Evolutionary conservation across 2,113 vertebrate species (phyloP).

Genomic region (Tragulus kanchil): DNA sequence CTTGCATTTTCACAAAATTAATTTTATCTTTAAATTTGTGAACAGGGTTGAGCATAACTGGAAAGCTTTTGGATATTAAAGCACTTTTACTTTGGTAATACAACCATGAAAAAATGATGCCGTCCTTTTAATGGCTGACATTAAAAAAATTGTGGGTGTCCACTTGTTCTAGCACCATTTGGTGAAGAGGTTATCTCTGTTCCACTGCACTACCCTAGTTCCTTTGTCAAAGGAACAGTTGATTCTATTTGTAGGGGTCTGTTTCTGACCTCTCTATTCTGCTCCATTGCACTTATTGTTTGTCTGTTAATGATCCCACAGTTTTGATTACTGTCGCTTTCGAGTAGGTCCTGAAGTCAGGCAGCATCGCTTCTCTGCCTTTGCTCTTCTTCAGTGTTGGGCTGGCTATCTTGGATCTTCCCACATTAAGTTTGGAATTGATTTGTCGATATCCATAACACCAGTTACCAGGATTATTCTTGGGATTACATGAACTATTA

Average conservation of each 20-base stretch:
- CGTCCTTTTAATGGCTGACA: conserved; percentile 65
- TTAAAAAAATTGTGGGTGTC: conserved; percentile 56
- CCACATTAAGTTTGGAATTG: not conserved
- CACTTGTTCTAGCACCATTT: not conserved
- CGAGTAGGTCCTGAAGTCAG: not conserved
- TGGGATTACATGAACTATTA: not conserved
- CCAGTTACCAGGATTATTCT: not conserved
- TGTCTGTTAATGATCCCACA: not conserved
- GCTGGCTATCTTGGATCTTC: not conserved
- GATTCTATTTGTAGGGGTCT: not conserved
- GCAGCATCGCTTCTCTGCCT: not conserved
- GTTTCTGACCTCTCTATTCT: not conserved
- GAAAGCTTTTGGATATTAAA: conserved; percentile 41
- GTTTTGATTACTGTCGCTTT: not conserved
- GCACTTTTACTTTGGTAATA: conserved; percentile 66
- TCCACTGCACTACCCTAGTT: not conserved
- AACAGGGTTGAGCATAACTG: conserved; percentile 59
- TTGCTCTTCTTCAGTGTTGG: not conserved
- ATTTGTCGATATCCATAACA: not conserved
- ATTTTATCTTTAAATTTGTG: conserved; percentile 28
- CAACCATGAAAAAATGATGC: conserved; percentile 74
- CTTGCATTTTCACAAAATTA: conserved; percentile 69
- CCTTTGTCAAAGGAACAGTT: not conserved
- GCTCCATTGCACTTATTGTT: not conserved
- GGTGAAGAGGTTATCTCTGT: not conserved